Evolutionary conservation across 2,113 vertebrate species (phyloP).

Genomic region (Cranoglanis bouderius): DNA sequence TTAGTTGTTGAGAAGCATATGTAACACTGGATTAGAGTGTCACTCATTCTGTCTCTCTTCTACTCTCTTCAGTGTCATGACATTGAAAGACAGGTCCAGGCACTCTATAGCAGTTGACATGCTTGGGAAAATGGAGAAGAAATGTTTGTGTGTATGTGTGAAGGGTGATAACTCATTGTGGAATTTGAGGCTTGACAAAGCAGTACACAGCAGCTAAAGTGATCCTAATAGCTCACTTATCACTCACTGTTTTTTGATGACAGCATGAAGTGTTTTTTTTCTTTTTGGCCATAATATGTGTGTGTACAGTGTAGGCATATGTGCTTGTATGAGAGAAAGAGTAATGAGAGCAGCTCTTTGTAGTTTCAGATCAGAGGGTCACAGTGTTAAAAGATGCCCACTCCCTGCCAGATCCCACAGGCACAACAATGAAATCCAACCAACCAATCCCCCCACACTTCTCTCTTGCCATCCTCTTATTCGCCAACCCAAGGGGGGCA

Average conservation of each 20-base stretch:
- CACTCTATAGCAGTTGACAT: neutral
- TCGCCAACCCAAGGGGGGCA: slow-evolving; percentile 37
- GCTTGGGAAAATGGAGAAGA: slow-evolving; percentile 3
- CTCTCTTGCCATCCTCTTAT: neutral
- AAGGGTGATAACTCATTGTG: slow-evolving; percentile 21
- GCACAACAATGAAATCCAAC: slow-evolving; percentile 59
- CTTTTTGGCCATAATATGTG: neutral
- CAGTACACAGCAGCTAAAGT: neutral
- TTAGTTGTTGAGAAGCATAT: neutral
- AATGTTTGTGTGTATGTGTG: neutral
- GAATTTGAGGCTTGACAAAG: slow-evolving; percentile 28
- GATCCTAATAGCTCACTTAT: slow-evolving; percentile 33
- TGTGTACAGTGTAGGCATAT: slow-evolving; percentile 64
- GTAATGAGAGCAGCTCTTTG: slow-evolving; percentile 68
- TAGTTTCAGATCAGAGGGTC: slow-evolving; percentile 43
- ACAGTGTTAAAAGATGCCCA: slow-evolving; percentile 64
- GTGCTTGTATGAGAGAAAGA: slow-evolving; percentile 61
- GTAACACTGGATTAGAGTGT: neutral
- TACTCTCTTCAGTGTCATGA: slow-evolving; percentile 14
- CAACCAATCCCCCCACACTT: slow-evolving; percentile 40
- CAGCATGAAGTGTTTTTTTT: neutral
- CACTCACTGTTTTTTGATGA: slow-evolving; percentile 18
- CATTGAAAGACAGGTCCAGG: slow-evolving; percentile 10
- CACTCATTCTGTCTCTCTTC: neutral
- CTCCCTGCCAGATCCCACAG: slow-evolving; percentile 54